Evolutionary conservation across 2,113 vertebrate species (phyloP).

Genomic region (Procavia capensis): DNA sequence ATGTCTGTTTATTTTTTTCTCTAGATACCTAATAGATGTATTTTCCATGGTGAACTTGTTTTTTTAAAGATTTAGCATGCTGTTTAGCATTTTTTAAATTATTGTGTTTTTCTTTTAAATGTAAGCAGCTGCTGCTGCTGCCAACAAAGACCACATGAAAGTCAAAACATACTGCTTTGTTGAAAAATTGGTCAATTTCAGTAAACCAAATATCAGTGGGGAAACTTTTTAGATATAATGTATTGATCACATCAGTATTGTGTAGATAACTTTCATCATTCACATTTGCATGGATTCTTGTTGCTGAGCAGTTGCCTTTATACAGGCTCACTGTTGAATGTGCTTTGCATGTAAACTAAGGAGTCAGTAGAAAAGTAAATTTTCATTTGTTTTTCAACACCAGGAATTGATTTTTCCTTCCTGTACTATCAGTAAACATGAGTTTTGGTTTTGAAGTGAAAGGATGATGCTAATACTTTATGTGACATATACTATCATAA

Average conservation of each 20-base stretch:
- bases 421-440: slow-evolving; percentile 54
- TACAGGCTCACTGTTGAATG: slow-evolving; percentile 65
- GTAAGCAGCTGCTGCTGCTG: slow-evolving; percentile 55
- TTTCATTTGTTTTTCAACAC: slow-evolving; percentile 76
- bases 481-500: slow-evolving; percentile 21
- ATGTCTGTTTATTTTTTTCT: neutral
- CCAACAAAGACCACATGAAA: slow-evolving; percentile 42
- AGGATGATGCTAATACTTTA: slow-evolving; percentile 53
- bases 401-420: slow-evolving; percentile 65
- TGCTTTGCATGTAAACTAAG: slow-evolving; percentile 73
- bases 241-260: slow-evolving; percentile 35
- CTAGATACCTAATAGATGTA: slow-evolving; percentile 50
- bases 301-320: slow-evolving; percentile 29
- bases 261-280: slow-evolving; percentile 57
- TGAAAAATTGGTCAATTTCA: slow-evolving; percentile 46
- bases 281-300: slow-evolving; percentile 59
- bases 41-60: slow-evolving; percentile 52
- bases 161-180: slow-evolving; percentile 30
- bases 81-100: slow-evolving; percentile 66
- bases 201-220: slow-evolving; percentile 12
- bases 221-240: slow-evolving; percentile 40
- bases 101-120: slow-evolving; percentile 68
- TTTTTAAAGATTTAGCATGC: slow-evolving; percentile 67
- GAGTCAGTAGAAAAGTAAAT: slow-evolving; percentile 72
- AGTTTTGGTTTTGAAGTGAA: slow-evolving; percentile 74